A percentile compares a stretch with the other conserved stretches of the same genome.
Evolutionary conservation across 2,797 vertebrate genomes (phyloP).

Genomic region (Sebastes diaconus): DNA sequence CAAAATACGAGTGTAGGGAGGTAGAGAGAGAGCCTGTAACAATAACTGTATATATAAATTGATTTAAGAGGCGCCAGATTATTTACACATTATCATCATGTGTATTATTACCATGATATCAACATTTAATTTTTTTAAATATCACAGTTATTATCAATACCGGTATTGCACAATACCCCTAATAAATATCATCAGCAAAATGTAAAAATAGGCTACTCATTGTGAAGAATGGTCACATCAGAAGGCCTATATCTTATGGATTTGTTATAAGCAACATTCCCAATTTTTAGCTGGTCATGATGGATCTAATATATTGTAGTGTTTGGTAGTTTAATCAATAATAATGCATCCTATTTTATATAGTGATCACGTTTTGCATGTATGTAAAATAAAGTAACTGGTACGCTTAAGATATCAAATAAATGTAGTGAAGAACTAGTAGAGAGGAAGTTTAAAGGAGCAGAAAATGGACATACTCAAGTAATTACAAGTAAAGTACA

Average conservation of each 20-base stretch:
- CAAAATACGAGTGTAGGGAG: no score
- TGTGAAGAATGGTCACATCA: background rate
- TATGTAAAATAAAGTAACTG: background rate
- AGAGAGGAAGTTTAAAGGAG: background rate
- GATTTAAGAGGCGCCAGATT: no score
- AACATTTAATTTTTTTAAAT: no score
- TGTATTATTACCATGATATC: no score
- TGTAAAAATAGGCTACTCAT: background rate
- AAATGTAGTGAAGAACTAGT: background rate
- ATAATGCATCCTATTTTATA: background rate
- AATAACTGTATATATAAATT: no score
- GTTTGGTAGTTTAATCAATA: background rate
- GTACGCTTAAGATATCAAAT: background rate
- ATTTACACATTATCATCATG: no score
- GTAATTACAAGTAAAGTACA: background rate
- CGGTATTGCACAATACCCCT: no score
- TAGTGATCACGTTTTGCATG: background rate
- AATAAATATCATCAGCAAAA: background rate
- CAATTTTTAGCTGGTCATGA: background rate
- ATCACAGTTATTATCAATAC: no score
- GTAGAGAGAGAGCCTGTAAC: no score
- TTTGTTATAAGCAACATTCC: background rate
- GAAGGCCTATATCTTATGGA: background rate
- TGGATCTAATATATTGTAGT: background rate
- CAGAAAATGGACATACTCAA: background rate